Percentiles rank a stretch among this genome's conserved stretches.
These are phyloP conservation scores for Trachops cirrhosus DNA, from an alignment of 2,797 vertebrate species.

Conservation along the genomic window DNA sequence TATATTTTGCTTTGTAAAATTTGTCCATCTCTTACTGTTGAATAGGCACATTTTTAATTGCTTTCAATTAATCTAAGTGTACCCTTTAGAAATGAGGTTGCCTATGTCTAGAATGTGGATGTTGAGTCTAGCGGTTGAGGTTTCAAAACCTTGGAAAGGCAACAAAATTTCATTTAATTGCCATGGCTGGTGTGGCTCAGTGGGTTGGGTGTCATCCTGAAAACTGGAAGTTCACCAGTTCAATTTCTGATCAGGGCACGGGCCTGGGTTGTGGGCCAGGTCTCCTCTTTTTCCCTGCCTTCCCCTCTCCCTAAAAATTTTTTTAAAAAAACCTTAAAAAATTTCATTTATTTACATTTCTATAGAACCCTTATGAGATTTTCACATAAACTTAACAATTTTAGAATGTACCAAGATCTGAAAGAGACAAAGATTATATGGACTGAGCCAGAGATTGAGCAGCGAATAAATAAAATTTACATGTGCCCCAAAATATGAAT, in stretches of 20 bases:
- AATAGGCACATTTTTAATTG: background rate
- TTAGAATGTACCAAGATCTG: background rate
- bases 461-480: background rate
- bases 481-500: background rate
- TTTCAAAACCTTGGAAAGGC: background rate
- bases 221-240: background rate
- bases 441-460: background rate
- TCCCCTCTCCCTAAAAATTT: background rate
- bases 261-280: background rate
- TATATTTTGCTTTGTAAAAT: slow-evolving; percentile 73
- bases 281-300: background rate
- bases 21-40: slow-evolving; percentile 22
- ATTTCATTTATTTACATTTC: background rate
- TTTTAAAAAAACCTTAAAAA: background rate
- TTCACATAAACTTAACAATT: background rate
- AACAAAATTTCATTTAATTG: background rate
- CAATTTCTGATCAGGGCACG: background rate
- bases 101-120: background rate
- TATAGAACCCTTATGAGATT: background rate
- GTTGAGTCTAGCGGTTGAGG: background rate
- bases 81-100: background rate
- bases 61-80: background rate
- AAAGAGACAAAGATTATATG: background rate
- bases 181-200: background rate
- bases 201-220: background rate